A percentile compares a stretch with the other conserved stretches of the same genome.
Conservation (phyloP, 2,888 invertebrate species). For the Acleris literana region DNA sequence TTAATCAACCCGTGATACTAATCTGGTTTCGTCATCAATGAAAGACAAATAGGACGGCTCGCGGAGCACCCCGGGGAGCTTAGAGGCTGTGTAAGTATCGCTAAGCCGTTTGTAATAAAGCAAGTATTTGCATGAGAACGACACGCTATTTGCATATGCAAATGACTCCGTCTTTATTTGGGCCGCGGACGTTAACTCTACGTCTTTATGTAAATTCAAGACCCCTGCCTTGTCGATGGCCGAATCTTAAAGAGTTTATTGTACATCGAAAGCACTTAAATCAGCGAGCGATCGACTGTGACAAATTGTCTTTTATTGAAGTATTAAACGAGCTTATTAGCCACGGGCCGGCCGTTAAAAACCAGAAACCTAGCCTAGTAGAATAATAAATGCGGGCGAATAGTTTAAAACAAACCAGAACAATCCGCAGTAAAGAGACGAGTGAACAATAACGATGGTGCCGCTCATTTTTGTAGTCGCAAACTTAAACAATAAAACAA, state of each 20-base stretch:
- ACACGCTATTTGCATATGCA: constrained; percentile 79
- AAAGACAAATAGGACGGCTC: constrained; percentile 57
- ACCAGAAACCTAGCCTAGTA: constrained; percentile 42
- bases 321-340: constrained; percentile 52
- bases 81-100: constrained; percentile 71
- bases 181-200: constrained; percentile 70
- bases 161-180: constrained; percentile 79
- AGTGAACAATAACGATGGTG: constrained; percentile 70
- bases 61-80: constrained; percentile 57
- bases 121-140: constrained; percentile 79
- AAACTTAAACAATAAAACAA: constrained; percentile 76
- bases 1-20: constrained; percentile 42
- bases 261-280: constrained; percentile 51
- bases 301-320: constrained; percentile 49
- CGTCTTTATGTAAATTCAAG: constrained; percentile 70
- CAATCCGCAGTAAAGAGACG: constrained; percentile 53
- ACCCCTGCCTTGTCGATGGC: constrained; percentile 55
- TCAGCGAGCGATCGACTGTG: constrained; percentile 47
- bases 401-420: constrained; percentile 51
- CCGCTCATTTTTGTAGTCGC: constrained; percentile 70
- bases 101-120: constrained; percentile 78
- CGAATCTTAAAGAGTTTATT: constrained; percentile 57
- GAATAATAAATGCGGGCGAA: constrained; percentile 56
- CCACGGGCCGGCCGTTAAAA: constrained; percentile 48
- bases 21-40: constrained; percentile 39